Conservation (phyloP, 2,113 vertebrate genomes). For the Brienomyrus brachyistius region DNA sequence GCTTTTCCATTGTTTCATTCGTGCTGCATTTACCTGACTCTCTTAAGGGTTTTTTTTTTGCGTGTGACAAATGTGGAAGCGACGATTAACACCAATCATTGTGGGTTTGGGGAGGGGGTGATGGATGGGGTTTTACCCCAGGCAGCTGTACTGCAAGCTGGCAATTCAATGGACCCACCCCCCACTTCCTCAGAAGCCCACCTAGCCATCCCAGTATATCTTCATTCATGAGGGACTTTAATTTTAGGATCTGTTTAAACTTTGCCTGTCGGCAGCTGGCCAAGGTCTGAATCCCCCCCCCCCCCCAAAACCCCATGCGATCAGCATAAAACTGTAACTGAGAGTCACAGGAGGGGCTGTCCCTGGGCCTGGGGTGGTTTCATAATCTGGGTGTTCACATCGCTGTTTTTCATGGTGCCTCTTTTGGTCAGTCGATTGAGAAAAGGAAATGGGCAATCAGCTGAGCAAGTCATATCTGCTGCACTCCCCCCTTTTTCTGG, state of each 20-base stretch:
- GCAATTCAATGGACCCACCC: neutral
- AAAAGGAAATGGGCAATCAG: constrained; percentile 22
- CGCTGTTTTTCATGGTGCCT: neutral
- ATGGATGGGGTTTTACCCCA: neutral
- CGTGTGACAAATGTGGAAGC: neutral
- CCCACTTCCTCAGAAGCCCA: neutral
- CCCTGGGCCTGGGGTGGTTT: constrained; percentile 22
- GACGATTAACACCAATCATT: neutral
- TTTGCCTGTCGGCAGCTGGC: neutral
- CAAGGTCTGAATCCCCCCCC: neutral
- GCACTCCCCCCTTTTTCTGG: neutral
- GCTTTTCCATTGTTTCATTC: neutral
- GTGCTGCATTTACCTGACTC: neutral
- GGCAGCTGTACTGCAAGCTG: constrained; percentile 4
- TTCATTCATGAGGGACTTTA: neutral
- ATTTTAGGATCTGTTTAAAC: neutral
- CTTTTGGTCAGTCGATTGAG: neutral
- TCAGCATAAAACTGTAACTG: neutral
- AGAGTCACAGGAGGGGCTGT: constrained; percentile 23
- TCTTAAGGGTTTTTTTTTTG: neutral
- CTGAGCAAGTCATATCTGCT: constrained; percentile 14
- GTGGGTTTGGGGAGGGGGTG: neutral
- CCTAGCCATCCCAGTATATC: neutral
- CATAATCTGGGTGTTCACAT: constrained; percentile 15
- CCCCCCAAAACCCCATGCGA: neutral